Evolutionary conservation across 2,888 invertebrate genomes (phyloP).

Genomic region (Ophioninae sp.): DNA sequence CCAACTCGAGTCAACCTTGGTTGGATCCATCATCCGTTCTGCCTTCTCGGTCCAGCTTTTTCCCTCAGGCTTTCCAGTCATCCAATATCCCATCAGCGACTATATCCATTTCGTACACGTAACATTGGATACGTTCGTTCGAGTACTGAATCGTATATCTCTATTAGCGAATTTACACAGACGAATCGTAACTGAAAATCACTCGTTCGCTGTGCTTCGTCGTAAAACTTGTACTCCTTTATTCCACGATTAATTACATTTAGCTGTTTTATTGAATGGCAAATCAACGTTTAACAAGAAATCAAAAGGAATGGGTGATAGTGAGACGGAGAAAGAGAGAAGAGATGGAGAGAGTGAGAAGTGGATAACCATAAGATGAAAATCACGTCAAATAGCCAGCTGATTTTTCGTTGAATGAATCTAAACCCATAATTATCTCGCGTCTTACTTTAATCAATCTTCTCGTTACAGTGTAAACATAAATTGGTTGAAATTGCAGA

Average conservation of each 20-base stretch:
- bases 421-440: not conserved
- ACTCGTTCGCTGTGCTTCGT: not conserved
- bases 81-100: slow-evolving; percentile 7
- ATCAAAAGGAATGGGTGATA: not conserved
- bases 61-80: slow-evolving; percentile 11
- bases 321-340: not conserved
- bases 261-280: not conserved
- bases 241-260: slow-evolving; percentile 42
- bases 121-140: slow-evolving; percentile 17
- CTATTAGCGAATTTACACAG: not conserved
- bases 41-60: slow-evolving; percentile 1
- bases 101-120: slow-evolving; percentile 14
- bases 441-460: not conserved
- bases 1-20: slow-evolving; percentile 58
- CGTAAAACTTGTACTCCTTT: slow-evolving; percentile 21
- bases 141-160: not conserved
- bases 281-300: not conserved
- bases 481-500: slow-evolving; percentile 4
- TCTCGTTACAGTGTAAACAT: not conserved
- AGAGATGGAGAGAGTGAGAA: not conserved
- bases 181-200: not conserved
- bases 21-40: slow-evolving; percentile 23
- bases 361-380: not conserved
- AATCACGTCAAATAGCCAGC: not conserved
- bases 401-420: not conserved